Evolutionary conservation across 2,888 invertebrate genomes (phyloP).

Genomic region (Nasonovia ribisnigri): DNA sequence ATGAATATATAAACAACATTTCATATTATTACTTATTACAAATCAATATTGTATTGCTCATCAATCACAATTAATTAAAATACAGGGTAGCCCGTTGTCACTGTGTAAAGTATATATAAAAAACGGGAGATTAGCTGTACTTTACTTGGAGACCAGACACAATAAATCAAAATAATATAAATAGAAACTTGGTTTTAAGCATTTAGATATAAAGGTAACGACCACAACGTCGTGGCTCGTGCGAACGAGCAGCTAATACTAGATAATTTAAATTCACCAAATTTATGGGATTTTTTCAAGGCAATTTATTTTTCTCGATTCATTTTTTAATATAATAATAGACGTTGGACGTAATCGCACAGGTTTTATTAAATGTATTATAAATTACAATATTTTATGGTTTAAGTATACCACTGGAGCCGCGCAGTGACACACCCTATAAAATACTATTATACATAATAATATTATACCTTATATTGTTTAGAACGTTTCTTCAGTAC

Average conservation of each 20-base stretch:
- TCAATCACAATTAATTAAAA: no score
- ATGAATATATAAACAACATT: neutral
- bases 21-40: neutral
- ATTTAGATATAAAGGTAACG: neutral
- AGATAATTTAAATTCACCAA: neutral
- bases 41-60: no score
- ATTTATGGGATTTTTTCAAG: neutral
- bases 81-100: neutral
- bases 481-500: neutral
- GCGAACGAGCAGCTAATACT: neutral
- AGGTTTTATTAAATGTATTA: neutral
- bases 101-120: neutral
- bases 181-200: neutral
- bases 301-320: neutral
- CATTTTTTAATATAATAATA: neutral
- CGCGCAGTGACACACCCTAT: conserved; percentile 22
- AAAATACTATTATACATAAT: neutral
- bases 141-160: neutral
- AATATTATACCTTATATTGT: no score
- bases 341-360: neutral
- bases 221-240: neutral
- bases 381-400: neutral
- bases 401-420: neutral
- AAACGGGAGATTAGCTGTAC: neutral
- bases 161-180: neutral